These are phyloP conservation scores for Hyperoplus immaculatus DNA, from an alignment of 2,797 vertebrate genomes.

Conservation along the genomic window DNA sequence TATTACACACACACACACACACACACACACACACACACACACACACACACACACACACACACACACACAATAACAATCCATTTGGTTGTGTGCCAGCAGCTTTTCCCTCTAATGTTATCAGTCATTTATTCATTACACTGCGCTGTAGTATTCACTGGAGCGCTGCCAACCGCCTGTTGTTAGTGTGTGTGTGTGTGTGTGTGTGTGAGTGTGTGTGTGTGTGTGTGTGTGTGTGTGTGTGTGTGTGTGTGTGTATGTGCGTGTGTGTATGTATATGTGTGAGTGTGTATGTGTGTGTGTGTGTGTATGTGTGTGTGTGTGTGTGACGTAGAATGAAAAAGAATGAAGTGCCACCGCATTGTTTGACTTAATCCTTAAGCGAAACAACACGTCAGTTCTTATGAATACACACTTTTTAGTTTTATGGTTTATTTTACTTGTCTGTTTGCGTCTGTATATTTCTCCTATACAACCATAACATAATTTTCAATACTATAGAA, in stretches of 20 bases:
- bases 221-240: slow-evolving; percentile 16
- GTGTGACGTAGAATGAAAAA: slow-evolving; percentile 16
- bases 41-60: slow-evolving; percentile 26
- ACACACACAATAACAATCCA: slow-evolving; percentile 27
- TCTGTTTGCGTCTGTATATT: no score
- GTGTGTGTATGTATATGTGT: slow-evolving; percentile 21
- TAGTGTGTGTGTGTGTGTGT: slow-evolving; percentile 27
- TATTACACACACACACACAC: slow-evolving; percentile 13
- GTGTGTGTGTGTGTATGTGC: slow-evolving; percentile 25
- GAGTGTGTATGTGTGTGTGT: slow-evolving; percentile 22
- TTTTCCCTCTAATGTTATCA: slow-evolving; percentile 72
- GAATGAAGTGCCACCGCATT: slow-evolving; percentile 25
- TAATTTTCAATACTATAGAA: no score
- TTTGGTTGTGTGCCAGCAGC: slow-evolving; percentile 55
- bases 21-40: slow-evolving; percentile 16
- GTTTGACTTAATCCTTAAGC: slow-evolving; percentile 23
- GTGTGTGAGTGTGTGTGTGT: slow-evolving; percentile 28
- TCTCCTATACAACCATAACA: no score
- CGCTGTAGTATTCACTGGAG: slow-evolving; percentile 82
- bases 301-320: slow-evolving; percentile 35
- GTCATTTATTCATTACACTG: slow-evolving; percentile 71
- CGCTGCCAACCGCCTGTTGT: slow-evolving; percentile 67
- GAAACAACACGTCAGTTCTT: neutral
- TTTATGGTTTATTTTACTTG: no score
- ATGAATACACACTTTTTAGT: neutral